Evolutionary conservation across 2,113 vertebrate species (phyloP).

Genomic region (Phyllopteryx taeniolatus): DNA sequence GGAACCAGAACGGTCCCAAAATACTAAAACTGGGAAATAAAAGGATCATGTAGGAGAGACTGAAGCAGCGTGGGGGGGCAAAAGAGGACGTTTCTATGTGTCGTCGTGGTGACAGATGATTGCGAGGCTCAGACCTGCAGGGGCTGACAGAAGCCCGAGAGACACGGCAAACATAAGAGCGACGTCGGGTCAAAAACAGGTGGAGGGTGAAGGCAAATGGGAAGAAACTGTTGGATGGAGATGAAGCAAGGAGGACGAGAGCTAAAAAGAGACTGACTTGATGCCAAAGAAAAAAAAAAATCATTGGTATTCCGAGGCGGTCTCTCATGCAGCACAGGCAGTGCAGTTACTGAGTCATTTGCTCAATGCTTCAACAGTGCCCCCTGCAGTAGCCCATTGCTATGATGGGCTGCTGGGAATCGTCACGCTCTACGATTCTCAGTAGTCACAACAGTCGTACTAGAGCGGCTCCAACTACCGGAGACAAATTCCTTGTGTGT

Average conservation of each 20-base stretch:
- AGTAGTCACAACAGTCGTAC: too few relatives aligned
- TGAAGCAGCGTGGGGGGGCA: conserved; percentile 43
- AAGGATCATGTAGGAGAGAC: background rate
- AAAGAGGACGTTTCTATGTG: conserved; percentile 52
- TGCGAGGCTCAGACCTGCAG: conserved; percentile 54
- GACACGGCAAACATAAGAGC: conserved; percentile 17
- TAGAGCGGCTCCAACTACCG: too few relatives aligned
- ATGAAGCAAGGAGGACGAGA: conserved; percentile 17
- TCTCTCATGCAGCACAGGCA: conserved; percentile 67
- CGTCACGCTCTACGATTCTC: background rate
- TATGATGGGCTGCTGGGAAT: conserved; percentile 33
- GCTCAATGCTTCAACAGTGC: conserved; percentile 50
- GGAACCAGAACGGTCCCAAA: conserved; percentile 16
- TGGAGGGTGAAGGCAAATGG: conserved; percentile 34
- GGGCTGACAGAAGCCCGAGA: conserved; percentile 41
- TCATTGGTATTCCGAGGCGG: conserved; percentile 75
- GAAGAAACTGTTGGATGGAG: conserved; percentile 27
- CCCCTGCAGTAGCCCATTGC: conserved; percentile 52
- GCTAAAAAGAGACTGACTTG: conserved; percentile 29
- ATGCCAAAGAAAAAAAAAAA: conserved; percentile 18
- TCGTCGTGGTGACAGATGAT: conserved; percentile 55
- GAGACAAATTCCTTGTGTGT: too few relatives aligned
- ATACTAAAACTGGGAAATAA: conserved; percentile 20
- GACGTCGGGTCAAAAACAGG: conserved; percentile 41
- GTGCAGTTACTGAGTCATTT: conserved; percentile 6